Percentiles rank a stretch among this genome's conserved stretches.
phyloP scores from a whole-genome alignment of 23 tunicate species.

The Ciona savignyi region DNA sequence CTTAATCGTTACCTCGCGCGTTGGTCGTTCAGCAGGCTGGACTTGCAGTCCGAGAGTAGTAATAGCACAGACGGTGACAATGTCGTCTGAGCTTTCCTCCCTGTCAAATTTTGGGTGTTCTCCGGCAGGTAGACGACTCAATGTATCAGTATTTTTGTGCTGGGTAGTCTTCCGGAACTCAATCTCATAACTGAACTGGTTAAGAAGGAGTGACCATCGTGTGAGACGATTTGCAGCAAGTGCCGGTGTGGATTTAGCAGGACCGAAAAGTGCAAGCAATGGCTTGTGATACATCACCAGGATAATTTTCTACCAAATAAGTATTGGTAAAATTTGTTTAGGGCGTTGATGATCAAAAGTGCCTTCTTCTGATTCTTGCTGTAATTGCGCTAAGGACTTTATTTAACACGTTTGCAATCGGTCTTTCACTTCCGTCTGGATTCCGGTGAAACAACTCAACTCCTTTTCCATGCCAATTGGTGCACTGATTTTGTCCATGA shows the following conservation, averaged over 20 bases:
- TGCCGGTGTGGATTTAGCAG: constrained; percentile 18
- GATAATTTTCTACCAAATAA: constrained; percentile 15
- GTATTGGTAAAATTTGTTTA: no score
- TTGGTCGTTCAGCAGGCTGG: constrained; percentile 1
- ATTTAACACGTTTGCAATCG: no score
- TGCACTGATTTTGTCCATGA: no score
- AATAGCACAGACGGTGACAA: constrained; percentile 5
- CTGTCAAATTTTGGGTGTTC: not conserved
- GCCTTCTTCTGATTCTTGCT: constrained; percentile 25
- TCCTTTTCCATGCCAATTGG: no score
- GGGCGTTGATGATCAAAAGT: constrained; percentile 6
- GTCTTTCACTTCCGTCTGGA: no score
- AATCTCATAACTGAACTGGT: not conserved
- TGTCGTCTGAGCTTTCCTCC: not conserved
- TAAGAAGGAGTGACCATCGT: not conserved
- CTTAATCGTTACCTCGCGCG: no score
- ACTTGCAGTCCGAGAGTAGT: not conserved
- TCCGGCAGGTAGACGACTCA: constrained; percentile 17
- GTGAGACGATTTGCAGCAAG: constrained; percentile 29
- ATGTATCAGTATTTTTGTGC: constrained; percentile 11
- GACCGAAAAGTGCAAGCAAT: constrained; percentile 3
- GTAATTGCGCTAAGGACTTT: constrained; percentile 15
- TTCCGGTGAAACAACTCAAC: no score
- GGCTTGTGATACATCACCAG: constrained; percentile 23
- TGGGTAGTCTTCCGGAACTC: constrained; percentile 3